These are phyloP conservation scores for Euzetes globulus DNA, from an alignment of 2,888 invertebrate species.

Conservation along the genomic window DNA sequence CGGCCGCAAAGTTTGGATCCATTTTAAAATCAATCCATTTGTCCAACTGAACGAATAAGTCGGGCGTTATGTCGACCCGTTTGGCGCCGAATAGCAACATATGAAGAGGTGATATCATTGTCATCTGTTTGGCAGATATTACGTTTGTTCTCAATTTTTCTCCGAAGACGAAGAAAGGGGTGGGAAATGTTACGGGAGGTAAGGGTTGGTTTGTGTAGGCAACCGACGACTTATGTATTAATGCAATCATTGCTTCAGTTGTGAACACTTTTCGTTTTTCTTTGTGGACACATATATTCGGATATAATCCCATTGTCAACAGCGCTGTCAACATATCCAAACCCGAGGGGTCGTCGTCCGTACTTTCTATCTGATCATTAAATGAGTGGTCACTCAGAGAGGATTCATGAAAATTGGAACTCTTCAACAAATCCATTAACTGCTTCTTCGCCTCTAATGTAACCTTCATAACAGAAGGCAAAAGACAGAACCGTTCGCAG, in stretches of 20 bases:
- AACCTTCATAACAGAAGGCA: constrained; percentile 77
- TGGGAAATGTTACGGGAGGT: constrained; percentile 65
- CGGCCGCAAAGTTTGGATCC: constrained; percentile 56
- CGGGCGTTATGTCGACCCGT: constrained; percentile 69
- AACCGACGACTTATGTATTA: constrained; percentile 94
- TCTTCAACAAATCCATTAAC: constrained; percentile 59
- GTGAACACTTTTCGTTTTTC: constrained; percentile 92
- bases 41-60: constrained; percentile 67
- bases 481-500: constrained; percentile 85
- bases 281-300: constrained; percentile 90
- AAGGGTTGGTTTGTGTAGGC: constrained; percentile 73
- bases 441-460: constrained; percentile 84
- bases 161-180: constrained; percentile 93
- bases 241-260: constrained; percentile 84
- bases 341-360: not conserved
- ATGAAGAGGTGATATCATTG: constrained; percentile 90
- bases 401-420: constrained; percentile 83
- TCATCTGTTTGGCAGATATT: constrained; percentile 91
- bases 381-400: constrained; percentile 47
- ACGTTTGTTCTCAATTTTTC: constrained; percentile 91
- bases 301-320: constrained; percentile 84
- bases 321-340: constrained; percentile 47
- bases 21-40: constrained; percentile 59
- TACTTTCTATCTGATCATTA: not conserved
- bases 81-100: constrained; percentile 84